Evolutionary conservation across 37 sponge, comb jelly and placozoan species (phyloP).

Genomic region (Ephydatia muelleri): DNA sequence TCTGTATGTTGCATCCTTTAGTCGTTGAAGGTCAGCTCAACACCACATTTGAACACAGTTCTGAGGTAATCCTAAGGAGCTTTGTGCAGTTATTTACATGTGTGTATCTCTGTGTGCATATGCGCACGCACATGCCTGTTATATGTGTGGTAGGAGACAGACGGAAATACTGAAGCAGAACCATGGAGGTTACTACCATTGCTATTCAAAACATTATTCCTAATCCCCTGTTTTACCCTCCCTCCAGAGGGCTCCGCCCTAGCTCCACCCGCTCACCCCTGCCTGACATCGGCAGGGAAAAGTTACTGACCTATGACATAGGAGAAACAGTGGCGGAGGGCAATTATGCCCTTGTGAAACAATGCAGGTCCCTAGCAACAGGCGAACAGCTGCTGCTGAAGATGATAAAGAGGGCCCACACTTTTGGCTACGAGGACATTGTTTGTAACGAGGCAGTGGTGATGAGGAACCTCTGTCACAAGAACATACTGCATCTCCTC

Average conservation of each 20-base stretch:
- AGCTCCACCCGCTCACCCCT: background rate
- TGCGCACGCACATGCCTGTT: background rate
- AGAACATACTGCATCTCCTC: constrained; percentile 68
- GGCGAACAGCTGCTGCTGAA: constrained; percentile 41
- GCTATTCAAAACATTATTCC: background rate
- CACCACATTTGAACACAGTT: constrained; percentile 11
- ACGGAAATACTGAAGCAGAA: too few relatives aligned
- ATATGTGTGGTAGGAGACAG: too few relatives aligned
- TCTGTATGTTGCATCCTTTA: background rate
- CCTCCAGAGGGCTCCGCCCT: background rate
- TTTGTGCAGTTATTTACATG: background rate
- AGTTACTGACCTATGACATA: constrained; percentile 7
- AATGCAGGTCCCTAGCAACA: constrained; percentile 24
- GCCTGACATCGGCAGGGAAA: constrained; percentile 10
- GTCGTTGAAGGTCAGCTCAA: constrained; percentile 34
- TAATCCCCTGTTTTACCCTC: background rate
- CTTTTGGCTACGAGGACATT: constrained; percentile 63
- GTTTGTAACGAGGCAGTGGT: constrained; percentile 61
- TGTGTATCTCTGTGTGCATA: constrained; percentile 5
- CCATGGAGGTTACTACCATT: too few relatives aligned
- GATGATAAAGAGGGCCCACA: constrained; percentile 61
- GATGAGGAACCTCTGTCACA: constrained; percentile 60
- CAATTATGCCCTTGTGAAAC: constrained; percentile 38
- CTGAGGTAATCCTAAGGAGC: constrained; percentile 1
- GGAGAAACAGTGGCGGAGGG: constrained; percentile 52